Conservation (phyloP, 1,140 invertebrate species). For the Diuraphis noxia region DNA sequence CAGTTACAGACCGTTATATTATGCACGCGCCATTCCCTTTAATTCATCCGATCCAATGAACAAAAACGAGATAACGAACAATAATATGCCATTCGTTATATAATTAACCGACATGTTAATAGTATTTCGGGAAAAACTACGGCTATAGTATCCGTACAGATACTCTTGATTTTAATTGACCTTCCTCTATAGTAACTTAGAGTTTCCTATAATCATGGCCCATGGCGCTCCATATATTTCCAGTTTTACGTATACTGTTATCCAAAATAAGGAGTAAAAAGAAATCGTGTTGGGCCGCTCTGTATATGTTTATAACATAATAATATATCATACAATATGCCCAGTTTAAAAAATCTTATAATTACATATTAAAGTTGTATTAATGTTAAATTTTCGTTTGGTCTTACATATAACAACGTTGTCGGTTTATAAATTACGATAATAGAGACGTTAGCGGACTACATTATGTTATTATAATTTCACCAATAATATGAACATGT, state of each 20-base stretch:
- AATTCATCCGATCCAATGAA: neutral
- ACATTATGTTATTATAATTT: neutral
- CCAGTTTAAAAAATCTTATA: neutral
- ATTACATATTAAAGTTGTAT: neutral
- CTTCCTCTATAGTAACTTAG: too few relatives aligned
- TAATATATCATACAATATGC: neutral
- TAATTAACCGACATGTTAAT: too few relatives aligned
- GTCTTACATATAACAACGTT: neutral
- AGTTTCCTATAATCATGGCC: too few relatives aligned
- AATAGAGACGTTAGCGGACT: neutral
- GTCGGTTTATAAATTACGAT: neutral
- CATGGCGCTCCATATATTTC: neutral
- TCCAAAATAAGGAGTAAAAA: neutral
- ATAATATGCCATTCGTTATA: neutral
- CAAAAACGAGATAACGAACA: neutral
- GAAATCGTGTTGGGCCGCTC: neutral
- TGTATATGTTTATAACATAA: neutral
- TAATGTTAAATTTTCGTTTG: neutral
- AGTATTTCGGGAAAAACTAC: neutral
- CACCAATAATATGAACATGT: neutral
- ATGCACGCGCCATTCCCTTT: neutral
- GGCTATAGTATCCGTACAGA: too few relatives aligned
- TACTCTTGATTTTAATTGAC: too few relatives aligned
- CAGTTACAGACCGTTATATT: neutral
- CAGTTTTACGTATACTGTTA: neutral